Percentiles rank a stretch among this genome's conserved stretches.
Evolutionary conservation across 2,888 invertebrate genomes (phyloP).

Genomic region (Cephus pulcher): DNA sequence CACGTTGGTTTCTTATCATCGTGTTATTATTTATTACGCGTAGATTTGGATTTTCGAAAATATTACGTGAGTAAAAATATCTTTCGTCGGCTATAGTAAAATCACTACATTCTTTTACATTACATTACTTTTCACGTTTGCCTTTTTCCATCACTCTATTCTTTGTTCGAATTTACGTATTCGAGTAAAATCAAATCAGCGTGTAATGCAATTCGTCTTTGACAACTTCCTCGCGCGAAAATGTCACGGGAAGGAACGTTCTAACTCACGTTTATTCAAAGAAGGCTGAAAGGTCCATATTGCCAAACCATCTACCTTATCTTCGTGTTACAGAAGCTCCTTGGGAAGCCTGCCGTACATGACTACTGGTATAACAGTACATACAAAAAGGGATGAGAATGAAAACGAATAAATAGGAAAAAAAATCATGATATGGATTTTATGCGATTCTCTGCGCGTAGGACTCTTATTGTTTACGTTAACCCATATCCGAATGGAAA

Average conservation of each 20-base stretch:
- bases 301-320: conserved; percentile 42
- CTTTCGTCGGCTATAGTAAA: not conserved
- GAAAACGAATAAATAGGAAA: not conserved
- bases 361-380: not conserved
- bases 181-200: not conserved
- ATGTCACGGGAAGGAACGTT: not conserved
- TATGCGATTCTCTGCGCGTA: not conserved
- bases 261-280: conserved; percentile 28
- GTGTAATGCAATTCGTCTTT: not conserved
- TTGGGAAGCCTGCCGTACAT: conserved; percentile 22
- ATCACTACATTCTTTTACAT: not conserved
- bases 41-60: not conserved
- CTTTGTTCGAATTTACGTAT: not conserved
- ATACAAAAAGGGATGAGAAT: not conserved
- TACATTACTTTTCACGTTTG: not conserved
- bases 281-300: conserved; percentile 43
- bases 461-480: not conserved
- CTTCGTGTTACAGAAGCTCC: conserved; percentile 35
- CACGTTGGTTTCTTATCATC: too few relatives aligned
- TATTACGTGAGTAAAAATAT: not conserved
- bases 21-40: not conserved
- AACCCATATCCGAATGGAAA: not conserved
- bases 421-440: not conserved
- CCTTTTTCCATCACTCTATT: not conserved
- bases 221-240: not conserved